These are phyloP conservation scores for Euproctis similis DNA, from an alignment of 2,888 invertebrate species.

Conservation along the genomic window DNA sequence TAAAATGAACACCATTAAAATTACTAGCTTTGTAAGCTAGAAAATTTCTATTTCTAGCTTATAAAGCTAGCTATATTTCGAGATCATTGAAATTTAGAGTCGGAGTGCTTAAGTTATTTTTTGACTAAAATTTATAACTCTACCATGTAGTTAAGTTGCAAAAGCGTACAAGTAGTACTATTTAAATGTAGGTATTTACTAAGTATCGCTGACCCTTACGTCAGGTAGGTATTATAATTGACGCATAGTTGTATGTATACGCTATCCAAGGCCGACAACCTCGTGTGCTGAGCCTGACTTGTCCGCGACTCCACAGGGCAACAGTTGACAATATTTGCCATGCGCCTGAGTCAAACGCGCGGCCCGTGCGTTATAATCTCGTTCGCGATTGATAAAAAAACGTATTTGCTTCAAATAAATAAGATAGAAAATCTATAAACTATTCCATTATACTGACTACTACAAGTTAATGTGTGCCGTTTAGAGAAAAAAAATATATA, in stretches of 20 bases:
- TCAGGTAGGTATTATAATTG: slow-evolving; percentile 38
- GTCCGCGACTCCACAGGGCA: slow-evolving; percentile 14
- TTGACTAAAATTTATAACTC: too few relatives aligned
- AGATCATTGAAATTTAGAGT: too few relatives aligned
- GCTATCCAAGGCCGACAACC: slow-evolving; percentile 51
- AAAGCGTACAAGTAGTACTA: too few relatives aligned
- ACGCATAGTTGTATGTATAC: slow-evolving; percentile 28
- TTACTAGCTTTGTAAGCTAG: too few relatives aligned
- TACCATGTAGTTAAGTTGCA: too few relatives aligned
- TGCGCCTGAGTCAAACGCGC: slow-evolving; percentile 39
- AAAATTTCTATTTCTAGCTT: too few relatives aligned
- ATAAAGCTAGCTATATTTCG: too few relatives aligned
- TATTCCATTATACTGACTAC: slow-evolving; percentile 17
- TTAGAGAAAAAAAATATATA: slow-evolving; percentile 13
- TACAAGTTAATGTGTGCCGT: slow-evolving; percentile 16
- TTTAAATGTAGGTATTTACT: neutral
- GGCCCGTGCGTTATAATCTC: slow-evolving; percentile 19
- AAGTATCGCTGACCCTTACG: slow-evolving; percentile 27
- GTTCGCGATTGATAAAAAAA: slow-evolving; percentile 17
- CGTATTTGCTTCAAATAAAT: slow-evolving; percentile 16
- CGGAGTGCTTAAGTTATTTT: too few relatives aligned
- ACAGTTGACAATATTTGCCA: slow-evolving; percentile 61
- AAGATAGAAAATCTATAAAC: slow-evolving; percentile 17
- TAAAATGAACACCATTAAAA: too few relatives aligned
- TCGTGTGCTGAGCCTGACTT: slow-evolving; percentile 32